Evolutionary conservation across 2,797 vertebrate genomes (phyloP).

Genomic region (Cyprinodon diabolis): DNA sequence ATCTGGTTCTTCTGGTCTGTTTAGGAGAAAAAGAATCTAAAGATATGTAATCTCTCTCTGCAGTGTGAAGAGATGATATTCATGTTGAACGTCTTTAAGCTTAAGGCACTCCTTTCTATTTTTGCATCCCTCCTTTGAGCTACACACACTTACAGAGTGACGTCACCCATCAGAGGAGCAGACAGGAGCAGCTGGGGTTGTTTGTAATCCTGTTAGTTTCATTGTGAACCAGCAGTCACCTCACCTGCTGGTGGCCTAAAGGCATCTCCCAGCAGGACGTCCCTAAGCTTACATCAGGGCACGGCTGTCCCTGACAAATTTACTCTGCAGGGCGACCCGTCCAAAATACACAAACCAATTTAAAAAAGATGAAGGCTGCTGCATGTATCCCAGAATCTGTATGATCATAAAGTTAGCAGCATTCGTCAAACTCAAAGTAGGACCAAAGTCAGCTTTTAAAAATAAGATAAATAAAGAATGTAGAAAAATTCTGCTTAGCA

Average conservation of each 20-base stretch:
- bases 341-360: constrained; percentile 9
- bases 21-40: not conserved
- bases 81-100: constrained; percentile 1
- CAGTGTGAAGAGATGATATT: not conserved
- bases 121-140: constrained; percentile 17
- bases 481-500: not conserved
- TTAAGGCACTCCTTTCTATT: constrained; percentile 4
- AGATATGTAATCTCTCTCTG: not conserved
- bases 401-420: not conserved
- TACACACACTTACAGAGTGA: constrained; percentile 20
- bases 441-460: not conserved
- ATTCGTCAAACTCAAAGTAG: not conserved
- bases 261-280: constrained; percentile 31
- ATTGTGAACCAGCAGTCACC: constrained; percentile 24
- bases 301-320: constrained; percentile 16
- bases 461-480: not conserved
- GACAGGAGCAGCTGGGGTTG: constrained; percentile 27
- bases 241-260: constrained; percentile 40
- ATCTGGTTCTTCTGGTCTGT: constrained; percentile 4
- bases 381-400: not conserved
- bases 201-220: constrained; percentile 53
- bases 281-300: constrained; percentile 39
- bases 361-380: constrained; percentile 3
- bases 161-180: constrained; percentile 45
- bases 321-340: constrained; percentile 49